Base-by-base conservation (phyloP, 2,797 vertebrate genomes). In the Octomys mimax region DNA sequence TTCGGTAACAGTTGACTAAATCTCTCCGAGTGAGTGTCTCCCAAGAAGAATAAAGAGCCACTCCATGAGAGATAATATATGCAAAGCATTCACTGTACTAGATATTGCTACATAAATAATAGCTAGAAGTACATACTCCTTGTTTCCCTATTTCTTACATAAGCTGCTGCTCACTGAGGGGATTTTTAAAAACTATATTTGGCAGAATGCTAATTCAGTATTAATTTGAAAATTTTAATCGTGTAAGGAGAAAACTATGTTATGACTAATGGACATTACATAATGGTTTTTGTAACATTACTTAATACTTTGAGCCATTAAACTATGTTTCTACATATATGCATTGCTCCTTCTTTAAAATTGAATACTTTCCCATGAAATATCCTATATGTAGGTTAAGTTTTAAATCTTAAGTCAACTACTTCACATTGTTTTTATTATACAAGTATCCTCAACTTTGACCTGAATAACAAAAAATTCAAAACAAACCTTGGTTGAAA, bases 161-260 rank as follows among this genome's bases (percentile, higher is more conserved):
- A 85, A 91, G 70, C n/a, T 70, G 77, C 19, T 46, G 6, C 73
- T 71, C 9, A 59, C 26, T 77, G 59, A 80, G 39, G 22, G 68
- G 82, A 77, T 85, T 75, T 75, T 91, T 82, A 79, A 57, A 57
- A 57, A 19, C 8, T 10, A 62, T 64, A 57, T 91, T 78, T 11
- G 79, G 31, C 5, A 86, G 94, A 92, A 78, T 78, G n/a, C 1
- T 21, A 92, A 88, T 81, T 71, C n/a, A 96, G 49, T 1, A 96
- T 88, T 78, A 91, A 28, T 84, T 89, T 62, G 6, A 88, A 39
- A 22, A 91, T 28, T 62, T 89, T 77, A 46, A 24, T 89, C n/a
- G 68, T 26, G 24, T 66, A 14, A 64, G 36, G 87, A 14, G 24
- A 31, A 87, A 92, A 89, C 36, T 91, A 31, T 5, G 78, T 52